Base-by-base conservation (phyloP, 2,888 invertebrate genomes). In the Hemaris fuciformis region DNA sequence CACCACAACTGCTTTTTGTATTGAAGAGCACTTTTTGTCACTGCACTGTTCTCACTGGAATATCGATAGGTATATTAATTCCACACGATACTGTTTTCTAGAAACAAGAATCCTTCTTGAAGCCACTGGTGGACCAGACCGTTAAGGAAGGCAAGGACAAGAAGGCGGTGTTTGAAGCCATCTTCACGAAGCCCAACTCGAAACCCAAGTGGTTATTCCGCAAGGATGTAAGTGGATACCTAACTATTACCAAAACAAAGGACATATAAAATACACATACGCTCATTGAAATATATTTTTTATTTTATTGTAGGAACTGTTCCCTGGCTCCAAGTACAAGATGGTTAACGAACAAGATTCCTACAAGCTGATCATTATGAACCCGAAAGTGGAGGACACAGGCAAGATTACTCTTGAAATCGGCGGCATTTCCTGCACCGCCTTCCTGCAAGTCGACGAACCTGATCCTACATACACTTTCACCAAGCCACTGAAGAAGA, bases 391-490 rank as follows among this genome's bases (percentile, higher is more conserved):
- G 41, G 99, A 99, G 75, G 99, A 99, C 85, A 97, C 97, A 71
- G 99, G 99, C 75, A 98, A 98, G 93, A 99, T 99, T 83, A 97
- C 97, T 0, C 96, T 99, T 76, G 98, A 99, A 93, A 98, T 99
- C 74, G 96, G 97, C 76, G 98, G 98, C 60, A 94, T 97, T 57
- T 95, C 95, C 60, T 97, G 97, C 73, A 96, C 97, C 20, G 99
- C 96, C 53, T 97, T 98, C 93, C 94, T 99, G 62, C 98, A 97
- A 89, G 99, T 99, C 22, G 99, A 99, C 80, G 99, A 98, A 89
- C 97, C 99, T 64, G 99, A 99, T 89, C 98, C 99, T 38, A 95
- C 95, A 13, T 99, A 98, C 84, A 95, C 95, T 64, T 99, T 99
- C 93, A 95, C 96, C 5, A 99, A 98, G 87, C 96, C 95, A 45